These are phyloP conservation scores for Acromyrmex charruanus DNA, from an alignment of 1,140 invertebrate genomes.

Conservation along the genomic window DNA sequence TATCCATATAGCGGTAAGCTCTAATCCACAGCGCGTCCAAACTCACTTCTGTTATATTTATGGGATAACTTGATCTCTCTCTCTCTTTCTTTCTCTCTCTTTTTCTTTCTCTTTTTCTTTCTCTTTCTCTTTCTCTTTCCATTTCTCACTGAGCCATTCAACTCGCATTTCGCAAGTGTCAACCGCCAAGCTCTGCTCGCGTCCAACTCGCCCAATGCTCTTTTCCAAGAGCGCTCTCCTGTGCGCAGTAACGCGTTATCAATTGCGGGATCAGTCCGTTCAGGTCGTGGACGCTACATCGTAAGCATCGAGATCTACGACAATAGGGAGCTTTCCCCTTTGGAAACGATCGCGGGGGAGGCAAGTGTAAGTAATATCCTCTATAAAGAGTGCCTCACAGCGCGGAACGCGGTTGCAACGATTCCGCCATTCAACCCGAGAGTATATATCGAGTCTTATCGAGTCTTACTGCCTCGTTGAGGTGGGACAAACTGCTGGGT, in stretches of 20 bases:
- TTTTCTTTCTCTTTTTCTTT: background rate
- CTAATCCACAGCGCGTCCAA: background rate
- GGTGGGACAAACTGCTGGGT: slow-evolving; percentile 36
- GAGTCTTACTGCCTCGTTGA: slow-evolving; percentile 14
- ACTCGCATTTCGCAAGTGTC: slow-evolving; percentile 28
- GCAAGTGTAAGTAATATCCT: slow-evolving; percentile 54
- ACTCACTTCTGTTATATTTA: slow-evolving; percentile 32
- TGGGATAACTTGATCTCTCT: background rate
- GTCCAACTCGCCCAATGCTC: background rate
- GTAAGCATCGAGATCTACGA: slow-evolving; percentile 53
- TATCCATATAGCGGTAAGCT: background rate
- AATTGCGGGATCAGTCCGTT: slow-evolving; percentile 46
- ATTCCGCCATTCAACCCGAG: slow-evolving; percentile 32
- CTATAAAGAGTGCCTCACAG: slow-evolving; percentile 40
- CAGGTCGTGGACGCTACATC: slow-evolving; percentile 22
- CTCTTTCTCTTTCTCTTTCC: background rate
- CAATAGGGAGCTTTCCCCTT: slow-evolving; percentile 23
- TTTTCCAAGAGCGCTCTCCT: background rate
- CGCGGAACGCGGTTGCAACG: slow-evolving; percentile 46
- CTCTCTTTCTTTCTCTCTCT: background rate
- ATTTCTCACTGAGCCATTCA: background rate
- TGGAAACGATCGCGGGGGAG: slow-evolving; percentile 16
- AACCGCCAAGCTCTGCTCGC: slow-evolving; percentile 11
- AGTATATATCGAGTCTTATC: slow-evolving; percentile 1
- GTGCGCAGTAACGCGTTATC: slow-evolving; percentile 38